Evolutionary conservation across 1,140 invertebrate species (phyloP).

Genomic region (Zaprionus africanus): DNA sequence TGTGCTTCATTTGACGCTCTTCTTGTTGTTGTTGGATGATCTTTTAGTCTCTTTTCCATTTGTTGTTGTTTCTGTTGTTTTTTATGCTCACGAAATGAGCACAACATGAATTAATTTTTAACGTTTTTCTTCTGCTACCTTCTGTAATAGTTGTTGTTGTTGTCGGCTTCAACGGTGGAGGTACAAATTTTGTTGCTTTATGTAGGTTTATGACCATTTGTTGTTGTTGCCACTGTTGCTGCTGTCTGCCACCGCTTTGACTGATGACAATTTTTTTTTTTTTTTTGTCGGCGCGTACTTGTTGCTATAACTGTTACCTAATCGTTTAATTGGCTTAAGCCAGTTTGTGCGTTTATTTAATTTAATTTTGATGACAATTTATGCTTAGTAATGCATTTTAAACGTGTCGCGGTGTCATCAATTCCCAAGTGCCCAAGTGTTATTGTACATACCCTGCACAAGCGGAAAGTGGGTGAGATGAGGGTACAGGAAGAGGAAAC

Average conservation of each 20-base stretch:
- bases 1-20: slow-evolving; percentile 54
- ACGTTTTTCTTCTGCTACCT: slow-evolving; percentile 53
- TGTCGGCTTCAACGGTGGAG: slow-evolving; percentile 39
- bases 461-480: background rate
- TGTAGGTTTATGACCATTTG: slow-evolving; percentile 73
- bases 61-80: slow-evolving; percentile 42
- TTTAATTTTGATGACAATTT: slow-evolving; percentile 79
- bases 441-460: background rate
- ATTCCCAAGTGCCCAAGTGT: slow-evolving; percentile 31
- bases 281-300: slow-evolving; percentile 50
- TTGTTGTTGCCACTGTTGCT: slow-evolving; percentile 49
- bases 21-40: slow-evolving; percentile 5
- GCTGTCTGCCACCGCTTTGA: slow-evolving; percentile 23
- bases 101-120: slow-evolving; percentile 81
- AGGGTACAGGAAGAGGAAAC: background rate
- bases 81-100: slow-evolving; percentile 72
- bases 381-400: slow-evolving; percentile 76
- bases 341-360: slow-evolving; percentile 68
- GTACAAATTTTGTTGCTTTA: slow-evolving; percentile 65
- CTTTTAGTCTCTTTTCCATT: slow-evolving; percentile 5
- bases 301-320: slow-evolving; percentile 78
- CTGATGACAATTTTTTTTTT: slow-evolving; percentile 49
- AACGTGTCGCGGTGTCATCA: slow-evolving; percentile 64
- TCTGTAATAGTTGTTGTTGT: slow-evolving; percentile 12
- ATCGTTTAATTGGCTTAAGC: slow-evolving; percentile 82